phyloP scores from a whole-genome alignment of 35 echinoderm and acorn worm species.

The Heliocidaris tuberculata region DNA sequence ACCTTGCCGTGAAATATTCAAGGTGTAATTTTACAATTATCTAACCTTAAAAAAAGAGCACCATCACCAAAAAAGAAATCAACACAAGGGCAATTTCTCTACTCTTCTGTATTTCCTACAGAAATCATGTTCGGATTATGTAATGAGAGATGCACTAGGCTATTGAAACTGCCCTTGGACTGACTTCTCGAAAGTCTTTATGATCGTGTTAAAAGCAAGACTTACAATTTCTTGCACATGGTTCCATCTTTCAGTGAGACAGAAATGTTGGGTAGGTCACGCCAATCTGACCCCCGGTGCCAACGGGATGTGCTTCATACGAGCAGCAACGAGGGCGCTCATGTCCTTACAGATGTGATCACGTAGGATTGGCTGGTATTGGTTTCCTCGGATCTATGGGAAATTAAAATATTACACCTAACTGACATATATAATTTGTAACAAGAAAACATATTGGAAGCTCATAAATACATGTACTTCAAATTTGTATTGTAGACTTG shows the following conservation, averaged over 20 bases:
- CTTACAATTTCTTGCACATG: slow-evolving; percentile 88
- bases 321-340: slow-evolving; percentile 83
- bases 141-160: too few relatives aligned
- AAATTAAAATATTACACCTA: neutral
- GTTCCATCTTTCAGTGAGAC: slow-evolving; percentile 75
- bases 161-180: too few relatives aligned
- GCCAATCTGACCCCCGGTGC: slow-evolving; percentile 96
- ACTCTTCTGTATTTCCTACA: too few relatives aligned
- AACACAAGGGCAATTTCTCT: too few relatives aligned
- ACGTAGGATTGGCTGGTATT: slow-evolving; percentile 95
- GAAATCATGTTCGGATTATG: too few relatives aligned
- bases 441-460: too few relatives aligned
- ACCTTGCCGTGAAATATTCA: too few relatives aligned
- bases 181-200: neutral
- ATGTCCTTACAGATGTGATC: slow-evolving; percentile 99
- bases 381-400: slow-evolving; percentile 92
- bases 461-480: too few relatives aligned
- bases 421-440: neutral
- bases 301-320: slow-evolving; percentile 88
- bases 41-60: too few relatives aligned
- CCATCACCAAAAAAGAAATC: too few relatives aligned
- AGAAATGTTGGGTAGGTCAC: slow-evolving; percentile 91
- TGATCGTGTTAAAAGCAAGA: neutral
- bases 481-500: too few relatives aligned
- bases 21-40: too few relatives aligned